Evolutionary conservation across 2,888 invertebrate species (phyloP).

Genomic region (Himalopsyche anomala): DNA sequence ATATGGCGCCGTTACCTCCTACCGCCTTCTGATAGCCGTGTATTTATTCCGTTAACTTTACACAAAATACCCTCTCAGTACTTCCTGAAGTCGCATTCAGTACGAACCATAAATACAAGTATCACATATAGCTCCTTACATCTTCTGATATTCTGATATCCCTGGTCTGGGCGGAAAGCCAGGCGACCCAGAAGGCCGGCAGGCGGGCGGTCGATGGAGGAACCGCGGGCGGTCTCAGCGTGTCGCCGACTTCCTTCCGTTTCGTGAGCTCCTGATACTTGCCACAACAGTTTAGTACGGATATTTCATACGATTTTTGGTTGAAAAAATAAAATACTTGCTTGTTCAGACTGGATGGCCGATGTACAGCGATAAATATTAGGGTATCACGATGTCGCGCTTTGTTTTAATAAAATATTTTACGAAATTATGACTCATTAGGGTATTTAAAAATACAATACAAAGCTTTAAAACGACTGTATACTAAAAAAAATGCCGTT

Average conservation of each 20-base stretch:
- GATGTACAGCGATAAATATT: conserved; percentile 14
- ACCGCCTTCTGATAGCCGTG: conserved; percentile 41
- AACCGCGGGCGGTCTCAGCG: conserved; percentile 55
- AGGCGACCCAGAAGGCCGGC: conserved; percentile 35
- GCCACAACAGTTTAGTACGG: conserved; percentile 30
- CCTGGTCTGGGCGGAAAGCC: conserved; percentile 30
- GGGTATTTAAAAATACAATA: too few species aligned
- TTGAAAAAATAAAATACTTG: conserved; percentile 18
- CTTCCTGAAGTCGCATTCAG: conserved; percentile 26
- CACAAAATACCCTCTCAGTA: conserved; percentile 38
- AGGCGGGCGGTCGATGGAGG: conserved; percentile 48
- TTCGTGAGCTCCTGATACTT: conserved; percentile 47
- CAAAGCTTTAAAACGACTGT: too few species aligned
- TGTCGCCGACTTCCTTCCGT: conserved; percentile 46
- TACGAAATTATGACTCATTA: too few species aligned
- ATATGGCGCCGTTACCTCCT: conserved; percentile 36
- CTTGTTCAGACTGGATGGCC: neutral
- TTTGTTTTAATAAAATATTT: conserved; percentile 1
- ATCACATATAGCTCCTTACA: conserved; percentile 6
- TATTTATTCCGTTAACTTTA: conserved; percentile 46
- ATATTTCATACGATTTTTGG: conserved; percentile 29
- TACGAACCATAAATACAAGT: conserved; percentile 32
- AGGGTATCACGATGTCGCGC: neutral
- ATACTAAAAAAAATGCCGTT: too few species aligned
- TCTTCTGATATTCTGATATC: neutral